Percentiles rank a stretch among this genome's conserved stretches.
phyloP scores from a whole-genome alignment of 2,797 vertebrate species.

The Hypotaenidia okinawae region DNA sequence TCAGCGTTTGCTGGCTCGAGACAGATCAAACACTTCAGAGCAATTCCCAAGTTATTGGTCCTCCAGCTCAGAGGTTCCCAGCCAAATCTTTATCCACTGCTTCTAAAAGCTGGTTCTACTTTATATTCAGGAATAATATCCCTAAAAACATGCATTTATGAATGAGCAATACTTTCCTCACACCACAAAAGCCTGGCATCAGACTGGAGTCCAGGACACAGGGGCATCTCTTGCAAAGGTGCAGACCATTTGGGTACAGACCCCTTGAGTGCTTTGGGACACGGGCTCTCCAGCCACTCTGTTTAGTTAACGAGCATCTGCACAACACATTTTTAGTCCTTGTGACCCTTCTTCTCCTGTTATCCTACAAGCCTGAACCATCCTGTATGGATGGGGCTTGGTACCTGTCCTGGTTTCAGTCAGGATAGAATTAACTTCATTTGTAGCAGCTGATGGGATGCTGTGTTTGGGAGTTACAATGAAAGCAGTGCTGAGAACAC shows the following conservation, averaged over 20 bases:
- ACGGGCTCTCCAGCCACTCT: background rate
- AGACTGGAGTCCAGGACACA: background rate
- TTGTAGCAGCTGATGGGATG: too few species aligned
- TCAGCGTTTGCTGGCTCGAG: background rate
- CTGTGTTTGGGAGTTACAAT: too few species aligned
- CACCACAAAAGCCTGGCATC: accelerated
- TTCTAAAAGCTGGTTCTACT: conserved; percentile 50
- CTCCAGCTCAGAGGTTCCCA: conserved; percentile 33
- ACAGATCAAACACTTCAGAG: conserved; percentile 52
- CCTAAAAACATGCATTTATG: background rate
- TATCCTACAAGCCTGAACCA: background rate
- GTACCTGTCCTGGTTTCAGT: too few species aligned
- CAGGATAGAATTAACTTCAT: too few species aligned
- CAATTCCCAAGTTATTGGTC: conserved; percentile 51
- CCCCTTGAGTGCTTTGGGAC: background rate
- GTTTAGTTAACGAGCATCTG: background rate
- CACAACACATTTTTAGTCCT: background rate
- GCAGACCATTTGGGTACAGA: background rate
- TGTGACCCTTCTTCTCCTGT: background rate
- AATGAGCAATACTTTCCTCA: conserved; percentile 31
- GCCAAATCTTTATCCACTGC: conserved; percentile 41
- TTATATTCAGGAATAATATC: conserved; percentile 3
- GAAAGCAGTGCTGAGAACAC: too few species aligned
- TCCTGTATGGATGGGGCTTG: background rate
- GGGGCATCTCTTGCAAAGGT: background rate